phyloP scores from a whole-genome alignment of 1,140 invertebrate species.

The Cydia amplana region DNA sequence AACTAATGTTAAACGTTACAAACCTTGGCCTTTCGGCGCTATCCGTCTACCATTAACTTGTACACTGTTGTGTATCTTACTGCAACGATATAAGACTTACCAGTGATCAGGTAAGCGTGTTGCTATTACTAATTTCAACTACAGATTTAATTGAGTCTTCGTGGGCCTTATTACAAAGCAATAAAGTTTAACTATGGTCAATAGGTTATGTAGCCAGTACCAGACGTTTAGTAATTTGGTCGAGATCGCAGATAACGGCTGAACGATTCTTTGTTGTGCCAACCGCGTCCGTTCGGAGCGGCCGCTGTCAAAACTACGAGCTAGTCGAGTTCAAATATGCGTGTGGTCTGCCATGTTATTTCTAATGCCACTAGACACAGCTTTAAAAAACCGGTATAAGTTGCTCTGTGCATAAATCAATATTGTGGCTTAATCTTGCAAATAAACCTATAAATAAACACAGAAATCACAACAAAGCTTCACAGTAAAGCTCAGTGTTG shows the following conservation, averaged over 20 bases:
- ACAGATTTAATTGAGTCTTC: not conserved
- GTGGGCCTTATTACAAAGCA: not conserved
- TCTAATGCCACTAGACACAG: not conserved
- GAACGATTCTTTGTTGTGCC: constrained; percentile 16
- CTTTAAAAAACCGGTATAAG: not conserved
- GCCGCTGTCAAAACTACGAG: constrained; percentile 9
- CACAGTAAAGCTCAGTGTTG: too few relatives aligned
- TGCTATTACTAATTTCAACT: too few relatives aligned
- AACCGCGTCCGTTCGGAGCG: constrained; percentile 2
- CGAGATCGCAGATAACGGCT: constrained; percentile 1
- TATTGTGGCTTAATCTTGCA: too few relatives aligned
- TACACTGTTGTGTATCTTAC: too few relatives aligned
- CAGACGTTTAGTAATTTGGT: not conserved
- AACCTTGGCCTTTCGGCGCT: constrained; percentile 7
- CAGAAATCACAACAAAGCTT: too few relatives aligned
- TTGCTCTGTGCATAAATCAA: not conserved
- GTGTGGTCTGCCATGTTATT: not conserved
- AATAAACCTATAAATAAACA: too few relatives aligned
- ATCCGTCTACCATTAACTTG: too few relatives aligned
- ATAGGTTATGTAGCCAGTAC: not conserved
- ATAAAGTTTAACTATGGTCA: not conserved
- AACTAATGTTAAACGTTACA: constrained; percentile 12
- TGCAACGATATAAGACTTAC: too few relatives aligned
- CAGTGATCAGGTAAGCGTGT: too few relatives aligned
- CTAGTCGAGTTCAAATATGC: not conserved